phyloP scores from a whole-genome alignment of 2,113 vertebrate species.

The Crotalus helleri region DNA sequence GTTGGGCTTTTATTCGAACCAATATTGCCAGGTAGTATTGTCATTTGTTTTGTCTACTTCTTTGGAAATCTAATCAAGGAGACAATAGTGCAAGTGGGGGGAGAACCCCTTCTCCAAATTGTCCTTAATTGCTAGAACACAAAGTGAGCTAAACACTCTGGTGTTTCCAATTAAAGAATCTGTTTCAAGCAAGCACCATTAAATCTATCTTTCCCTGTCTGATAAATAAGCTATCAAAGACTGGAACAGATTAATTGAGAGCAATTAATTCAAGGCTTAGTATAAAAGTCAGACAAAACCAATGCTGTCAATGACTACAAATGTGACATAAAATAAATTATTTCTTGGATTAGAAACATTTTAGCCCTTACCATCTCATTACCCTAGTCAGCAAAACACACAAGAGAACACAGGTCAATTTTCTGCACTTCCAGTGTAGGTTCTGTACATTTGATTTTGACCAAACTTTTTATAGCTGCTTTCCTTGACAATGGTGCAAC shows the following conservation, averaged over 20 bases:
- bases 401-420: constrained; percentile 11
- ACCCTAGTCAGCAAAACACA: constrained; percentile 27
- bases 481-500: neutral
- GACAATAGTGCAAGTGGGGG: constrained; percentile 78
- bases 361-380: constrained; percentile 24
- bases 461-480: neutral
- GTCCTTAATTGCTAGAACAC: constrained; percentile 88
- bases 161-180: constrained; percentile 82
- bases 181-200: constrained; percentile 76
- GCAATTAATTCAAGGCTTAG: constrained; percentile 75
- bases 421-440: neutral
- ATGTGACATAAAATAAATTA: constrained; percentile 56
- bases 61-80: constrained; percentile 88
- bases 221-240: constrained; percentile 88
- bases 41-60: constrained; percentile 83
- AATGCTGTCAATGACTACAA: constrained; percentile 68
- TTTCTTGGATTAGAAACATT: constrained; percentile 31
- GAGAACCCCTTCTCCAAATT: constrained; percentile 79
- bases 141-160: constrained; percentile 72
- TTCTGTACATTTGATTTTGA: neutral
- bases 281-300: constrained; percentile 68
- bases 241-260: constrained; percentile 80
- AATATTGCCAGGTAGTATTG: constrained; percentile 75
- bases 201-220: constrained; percentile 80
- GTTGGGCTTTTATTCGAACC: constrained; percentile 75